Conservation (phyloP, 1,140 invertebrate species). For the Eriocheir sinensis region DNA sequence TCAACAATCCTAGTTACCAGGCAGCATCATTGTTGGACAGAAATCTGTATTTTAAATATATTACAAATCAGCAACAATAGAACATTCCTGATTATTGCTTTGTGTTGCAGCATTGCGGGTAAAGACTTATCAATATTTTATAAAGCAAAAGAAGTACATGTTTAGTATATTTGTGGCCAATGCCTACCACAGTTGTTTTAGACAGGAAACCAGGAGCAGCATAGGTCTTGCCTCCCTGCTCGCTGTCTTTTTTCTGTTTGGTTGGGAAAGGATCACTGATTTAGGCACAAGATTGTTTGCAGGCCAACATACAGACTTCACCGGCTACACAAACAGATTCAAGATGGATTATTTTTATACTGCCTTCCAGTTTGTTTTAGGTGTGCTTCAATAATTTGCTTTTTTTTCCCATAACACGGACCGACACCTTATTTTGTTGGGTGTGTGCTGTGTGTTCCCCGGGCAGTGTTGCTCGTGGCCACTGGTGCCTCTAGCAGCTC, state of each 20-base stretch:
- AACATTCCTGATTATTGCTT: background rate
- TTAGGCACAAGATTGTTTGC: slow-evolving; percentile 15
- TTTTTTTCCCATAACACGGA: background rate
- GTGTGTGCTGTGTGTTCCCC: background rate
- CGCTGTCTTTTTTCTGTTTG: background rate
- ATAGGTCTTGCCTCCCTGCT: background rate
- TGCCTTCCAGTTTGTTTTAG: slow-evolving; percentile 7
- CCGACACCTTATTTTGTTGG: background rate
- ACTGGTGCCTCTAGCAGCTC: background rate
- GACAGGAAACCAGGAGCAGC: background rate
- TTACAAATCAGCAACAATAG: background rate
- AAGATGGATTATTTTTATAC: slow-evolving; percentile 17
- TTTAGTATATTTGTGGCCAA: background rate
- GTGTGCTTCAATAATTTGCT: background rate
- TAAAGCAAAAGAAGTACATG: background rate
- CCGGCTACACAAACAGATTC: slow-evolving; percentile 24
- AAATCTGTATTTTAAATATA: too few species aligned
- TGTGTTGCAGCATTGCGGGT: background rate
- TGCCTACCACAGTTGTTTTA: background rate
- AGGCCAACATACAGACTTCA: slow-evolving; percentile 5
- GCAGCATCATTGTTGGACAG: too few species aligned
- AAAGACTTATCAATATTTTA: slow-evolving; percentile 17
- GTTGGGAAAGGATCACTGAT: background rate
- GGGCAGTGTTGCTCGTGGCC: background rate
- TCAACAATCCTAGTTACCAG: background rate